Conservation (phyloP, 2,113 vertebrate genomes). For the Hassar affinis region DNA sequence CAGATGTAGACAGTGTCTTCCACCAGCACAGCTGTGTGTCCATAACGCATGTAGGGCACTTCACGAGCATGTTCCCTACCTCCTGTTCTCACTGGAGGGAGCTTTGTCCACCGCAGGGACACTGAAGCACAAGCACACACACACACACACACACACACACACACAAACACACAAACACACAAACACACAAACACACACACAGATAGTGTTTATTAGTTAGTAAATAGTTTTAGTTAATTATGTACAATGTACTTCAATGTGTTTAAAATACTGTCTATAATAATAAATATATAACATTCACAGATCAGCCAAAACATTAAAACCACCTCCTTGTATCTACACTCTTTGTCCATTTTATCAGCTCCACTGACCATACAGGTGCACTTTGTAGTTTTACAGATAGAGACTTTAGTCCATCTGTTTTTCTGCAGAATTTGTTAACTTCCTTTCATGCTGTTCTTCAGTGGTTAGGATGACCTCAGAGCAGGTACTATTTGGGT, state of each 20-base stretch:
- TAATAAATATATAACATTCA: too few relatives aligned
- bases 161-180: conserved; percentile 1
- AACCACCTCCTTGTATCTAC: too few relatives aligned
- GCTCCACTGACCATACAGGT: too few relatives aligned
- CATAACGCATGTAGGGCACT: conserved; percentile 98
- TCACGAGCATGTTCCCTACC: conserved; percentile 81
- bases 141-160: conserved; percentile 14
- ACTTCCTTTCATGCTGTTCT: too few relatives aligned
- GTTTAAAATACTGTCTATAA: background rate
- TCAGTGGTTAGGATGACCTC: too few relatives aligned
- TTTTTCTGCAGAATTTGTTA: too few relatives aligned
- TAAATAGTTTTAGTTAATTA: background rate
- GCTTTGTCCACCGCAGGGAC: conserved; percentile 93
- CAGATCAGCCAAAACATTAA: too few relatives aligned
- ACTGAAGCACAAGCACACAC: conserved; percentile 68
- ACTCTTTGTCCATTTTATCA: too few relatives aligned
- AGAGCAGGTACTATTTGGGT: too few relatives aligned
- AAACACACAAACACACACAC: background rate
- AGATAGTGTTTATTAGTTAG: background rate
- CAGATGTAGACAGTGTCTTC: conserved; percentile 94
- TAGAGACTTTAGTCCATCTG: too few relatives aligned
- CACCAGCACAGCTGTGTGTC: conserved; percentile 94
- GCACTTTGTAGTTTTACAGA: too few relatives aligned
- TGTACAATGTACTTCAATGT: background rate
- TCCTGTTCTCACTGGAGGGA: conserved; percentile 85